A percentile compares a stretch with the other conserved stretches of the same genome.
These are phyloP conservation scores for Leptinotarsa rubiginosa DNA, from an alignment of 2,888 invertebrate species.

Conservation along the genomic window DNA sequence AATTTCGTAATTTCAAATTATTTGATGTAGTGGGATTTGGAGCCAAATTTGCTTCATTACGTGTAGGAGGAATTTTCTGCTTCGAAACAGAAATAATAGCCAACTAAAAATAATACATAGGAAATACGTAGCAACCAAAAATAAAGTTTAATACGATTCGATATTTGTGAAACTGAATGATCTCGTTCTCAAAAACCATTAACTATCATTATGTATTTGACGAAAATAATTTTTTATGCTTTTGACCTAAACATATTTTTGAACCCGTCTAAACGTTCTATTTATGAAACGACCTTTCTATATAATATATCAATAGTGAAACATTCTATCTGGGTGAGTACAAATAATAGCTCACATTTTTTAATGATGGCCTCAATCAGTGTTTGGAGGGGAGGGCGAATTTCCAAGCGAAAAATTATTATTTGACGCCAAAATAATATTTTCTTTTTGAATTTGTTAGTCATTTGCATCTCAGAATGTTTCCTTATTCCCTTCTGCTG, in stretches of 20 bases:
- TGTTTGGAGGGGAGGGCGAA: too few species aligned
- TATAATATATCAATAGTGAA: too few species aligned
- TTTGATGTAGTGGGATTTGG: constrained; percentile 21
- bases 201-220: constrained; percentile 8
- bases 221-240: constrained; percentile 8
- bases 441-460: too few species aligned
- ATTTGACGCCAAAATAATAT: too few species aligned
- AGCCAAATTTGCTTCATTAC: constrained; percentile 36
- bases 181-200: constrained; percentile 11
- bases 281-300: too few species aligned
- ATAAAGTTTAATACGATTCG: constrained; percentile 36
- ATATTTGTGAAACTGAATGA: background rate
- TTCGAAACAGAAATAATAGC: constrained; percentile 51
- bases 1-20: constrained; percentile 17
- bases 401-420: too few species aligned
- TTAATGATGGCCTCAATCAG: too few species aligned
- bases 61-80: constrained; percentile 50
- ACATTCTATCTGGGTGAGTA: too few species aligned
- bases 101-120: constrained; percentile 46
- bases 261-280: too few species aligned
- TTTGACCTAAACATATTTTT: constrained; percentile 10
- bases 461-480: too few species aligned
- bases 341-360: too few species aligned
- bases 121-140: constrained; percentile 47
- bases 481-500: too few species aligned